Base-by-base conservation (phyloP, 64 coral and sea anemone species). In the Dendrophyllia cribrosa region DNA sequence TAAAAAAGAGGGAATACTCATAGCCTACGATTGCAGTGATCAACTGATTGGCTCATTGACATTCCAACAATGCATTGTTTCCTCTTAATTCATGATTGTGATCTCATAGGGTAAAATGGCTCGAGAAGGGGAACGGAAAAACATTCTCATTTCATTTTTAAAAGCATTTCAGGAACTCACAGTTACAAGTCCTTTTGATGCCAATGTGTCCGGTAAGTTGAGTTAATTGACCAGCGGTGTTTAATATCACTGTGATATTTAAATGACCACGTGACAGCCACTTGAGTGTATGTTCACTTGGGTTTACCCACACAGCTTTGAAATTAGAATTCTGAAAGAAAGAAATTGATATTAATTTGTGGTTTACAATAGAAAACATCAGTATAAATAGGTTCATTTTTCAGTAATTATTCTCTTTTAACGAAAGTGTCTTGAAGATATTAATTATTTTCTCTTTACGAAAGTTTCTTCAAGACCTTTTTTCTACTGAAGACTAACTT, bases 111-210 rank as follows among this genome's bases (percentile, higher is more conserved):
- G 12, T 56, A 72, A 74, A 5, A 87, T 73, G 53, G 43, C 66
- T 87, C 43, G 9, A 43, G 75, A 72, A 72, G 14, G 17, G 15
- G 9, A 19, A 22, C 69, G 9, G 34, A 34, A 58, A 58, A 58
- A 13, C 13, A 20, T 64, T 20, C 14, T 19, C 1, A 20, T 19
- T 64, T 34, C 34, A 64, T 19, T 64, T 17, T 20, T 5, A 64
- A 14, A 13, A 64, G 5, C 12, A 64, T 64, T 43, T 48, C 52
- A 3, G 20, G 7, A 26, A 92, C 82, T 87, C 61, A 92, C 91
- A 72, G 52, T 92, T 87, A 9, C 91, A 92, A 65, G 91, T 86
- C 25, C 73, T 86, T 72, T 92, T 92, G 61, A 92, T 71, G 50
- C 19, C 21, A 22, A 92, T 87, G 16, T 59, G 77, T 34, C 91